A percentile compares a stretch with the other conserved stretches of the same genome.
These are phyloP conservation scores for Notodonta dromedarius DNA, from an alignment of 2,888 invertebrate genomes.

Conservation along the genomic window DNA sequence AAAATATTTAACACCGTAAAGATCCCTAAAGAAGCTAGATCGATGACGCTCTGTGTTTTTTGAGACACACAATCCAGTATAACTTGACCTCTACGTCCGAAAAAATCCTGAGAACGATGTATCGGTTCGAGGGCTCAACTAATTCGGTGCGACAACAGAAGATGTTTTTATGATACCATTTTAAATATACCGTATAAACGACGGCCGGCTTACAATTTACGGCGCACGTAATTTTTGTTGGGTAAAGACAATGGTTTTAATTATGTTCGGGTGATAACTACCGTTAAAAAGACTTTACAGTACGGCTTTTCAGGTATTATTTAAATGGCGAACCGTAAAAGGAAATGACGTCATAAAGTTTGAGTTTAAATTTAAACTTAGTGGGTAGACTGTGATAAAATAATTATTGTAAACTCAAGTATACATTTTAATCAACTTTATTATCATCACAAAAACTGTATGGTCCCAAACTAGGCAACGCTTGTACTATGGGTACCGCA, in stretches of 20 bases:
- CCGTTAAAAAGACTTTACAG: constrained; percentile 63
- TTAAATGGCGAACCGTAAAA: constrained; percentile 44
- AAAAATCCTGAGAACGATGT: constrained; percentile 5
- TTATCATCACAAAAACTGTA: too few species aligned
- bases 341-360: constrained; percentile 34
- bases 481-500: too few species aligned
- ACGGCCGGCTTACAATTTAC: constrained; percentile 60
- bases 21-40: constrained; percentile 64
- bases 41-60: constrained; percentile 69
- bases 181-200: constrained; percentile 78
- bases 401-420: neutral
- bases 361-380: constrained; percentile 7
- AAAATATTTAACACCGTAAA: constrained; percentile 78
- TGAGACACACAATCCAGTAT: constrained; percentile 48
- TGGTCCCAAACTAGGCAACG: too few species aligned
- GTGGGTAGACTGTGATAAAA: constrained; percentile 16
- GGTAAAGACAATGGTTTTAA: constrained; percentile 79
- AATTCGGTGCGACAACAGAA: constrained; percentile 54
- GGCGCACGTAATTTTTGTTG: constrained; percentile 71
- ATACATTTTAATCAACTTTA: too few species aligned
- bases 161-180: constrained; percentile 77
- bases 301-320: constrained; percentile 58
- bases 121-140: constrained; percentile 15
- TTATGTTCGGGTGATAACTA: constrained; percentile 76
- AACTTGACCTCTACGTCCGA: constrained; percentile 38